Evolutionary conservation across 2,888 invertebrate species (phyloP).

Genomic region (Caenorhabditis sp.): DNA sequence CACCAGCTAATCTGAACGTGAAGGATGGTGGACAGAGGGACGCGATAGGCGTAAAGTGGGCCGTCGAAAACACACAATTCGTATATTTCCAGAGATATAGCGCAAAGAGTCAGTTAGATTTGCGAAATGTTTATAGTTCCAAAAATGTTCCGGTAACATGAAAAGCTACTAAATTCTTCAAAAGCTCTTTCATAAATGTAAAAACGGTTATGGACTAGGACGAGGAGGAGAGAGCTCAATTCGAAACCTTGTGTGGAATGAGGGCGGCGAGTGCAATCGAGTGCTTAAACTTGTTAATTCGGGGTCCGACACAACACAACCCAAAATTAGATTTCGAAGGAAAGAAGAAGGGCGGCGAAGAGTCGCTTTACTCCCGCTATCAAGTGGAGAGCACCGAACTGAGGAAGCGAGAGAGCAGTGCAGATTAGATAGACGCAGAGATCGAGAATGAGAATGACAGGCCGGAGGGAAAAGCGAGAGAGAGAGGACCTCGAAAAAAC

Average conservation of each 20-base stretch:
- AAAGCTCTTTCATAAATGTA: neutral
- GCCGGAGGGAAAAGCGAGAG: slow-evolving; percentile 11
- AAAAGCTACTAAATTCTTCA: no score
- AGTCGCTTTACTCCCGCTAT: slow-evolving; percentile 45
- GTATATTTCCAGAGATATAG: neutral
- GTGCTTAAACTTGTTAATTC: slow-evolving; percentile 56
- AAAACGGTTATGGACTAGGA: neutral
- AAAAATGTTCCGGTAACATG: no score
- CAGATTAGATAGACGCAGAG: slow-evolving; percentile 36
- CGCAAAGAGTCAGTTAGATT: slow-evolving; percentile 3
- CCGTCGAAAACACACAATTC: slow-evolving; percentile 12
- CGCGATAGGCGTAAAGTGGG: slow-evolving; percentile 10
- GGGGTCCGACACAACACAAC: slow-evolving; percentile 42
- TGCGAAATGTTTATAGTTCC: no score
- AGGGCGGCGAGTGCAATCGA: slow-evolving; percentile 36
- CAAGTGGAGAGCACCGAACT: slow-evolving; percentile 43
- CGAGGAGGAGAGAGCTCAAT: neutral
- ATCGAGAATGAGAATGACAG: slow-evolving; percentile 34
- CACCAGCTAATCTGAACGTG: slow-evolving; percentile 25
- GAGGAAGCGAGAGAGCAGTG: slow-evolving; percentile 10
- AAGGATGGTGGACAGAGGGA: slow-evolving; percentile 5
- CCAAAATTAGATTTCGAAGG: slow-evolving; percentile 56
- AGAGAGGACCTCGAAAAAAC: slow-evolving; percentile 37
- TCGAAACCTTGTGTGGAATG: slow-evolving; percentile 18
- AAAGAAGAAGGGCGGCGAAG: slow-evolving; percentile 14